Evolutionary conservation across 2,888 invertebrate species (phyloP).

Genomic region (Automeris io): DNA sequence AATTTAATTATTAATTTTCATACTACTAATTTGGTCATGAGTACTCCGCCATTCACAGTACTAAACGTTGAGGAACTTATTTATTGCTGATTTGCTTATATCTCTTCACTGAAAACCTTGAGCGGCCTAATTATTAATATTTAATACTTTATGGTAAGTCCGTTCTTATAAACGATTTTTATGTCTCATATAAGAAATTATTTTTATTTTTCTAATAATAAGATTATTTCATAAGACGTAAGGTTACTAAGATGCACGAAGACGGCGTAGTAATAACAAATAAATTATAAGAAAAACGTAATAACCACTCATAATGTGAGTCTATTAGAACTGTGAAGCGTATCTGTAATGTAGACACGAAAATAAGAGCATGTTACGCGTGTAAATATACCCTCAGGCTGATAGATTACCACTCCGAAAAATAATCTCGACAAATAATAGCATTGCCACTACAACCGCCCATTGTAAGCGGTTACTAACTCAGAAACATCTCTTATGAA

Average conservation of each 20-base stretch:
- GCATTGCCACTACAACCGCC: not conserved
- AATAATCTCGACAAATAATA: conserved; percentile 26
- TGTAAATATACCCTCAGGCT: conserved; percentile 3
- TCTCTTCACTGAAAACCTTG: no score
- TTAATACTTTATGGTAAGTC: no score
- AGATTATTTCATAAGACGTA: no score
- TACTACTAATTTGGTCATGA: no score
- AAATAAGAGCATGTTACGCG: conserved; percentile 8
- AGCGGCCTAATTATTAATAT: no score
- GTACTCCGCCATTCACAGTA: not conserved
- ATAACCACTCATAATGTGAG: not conserved
- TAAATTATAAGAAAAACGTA: not conserved
- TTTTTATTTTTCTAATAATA: no score
- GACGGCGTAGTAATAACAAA: not conserved
- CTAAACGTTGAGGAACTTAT: not conserved
- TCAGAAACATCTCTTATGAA: no score
- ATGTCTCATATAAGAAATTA: no score
- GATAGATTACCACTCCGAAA: conserved; percentile 13
- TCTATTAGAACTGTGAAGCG: not conserved
- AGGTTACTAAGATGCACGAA: no score
- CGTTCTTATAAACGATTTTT: no score
- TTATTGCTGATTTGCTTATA: no score
- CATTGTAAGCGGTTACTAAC: not conserved
- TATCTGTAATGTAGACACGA: conserved; percentile 4
- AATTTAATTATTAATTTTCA: no score